A percentile compares a stretch with the other conserved stretches of the same genome.
Evolutionary conservation across 2,797 vertebrate species (phyloP).

Genomic region (Parambassis ranga): DNA sequence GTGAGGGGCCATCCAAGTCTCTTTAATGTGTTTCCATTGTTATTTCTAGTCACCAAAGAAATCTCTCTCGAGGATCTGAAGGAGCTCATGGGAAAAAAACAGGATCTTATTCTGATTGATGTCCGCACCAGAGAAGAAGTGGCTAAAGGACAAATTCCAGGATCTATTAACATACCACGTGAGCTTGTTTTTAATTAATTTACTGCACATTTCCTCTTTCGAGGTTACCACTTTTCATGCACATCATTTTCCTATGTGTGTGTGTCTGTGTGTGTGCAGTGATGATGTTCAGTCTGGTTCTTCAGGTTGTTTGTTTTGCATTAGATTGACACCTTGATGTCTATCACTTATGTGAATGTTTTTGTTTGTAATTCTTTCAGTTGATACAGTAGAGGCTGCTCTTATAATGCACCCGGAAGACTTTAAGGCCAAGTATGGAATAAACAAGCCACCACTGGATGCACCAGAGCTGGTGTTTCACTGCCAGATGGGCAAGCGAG

Average conservation of each 20-base stretch:
- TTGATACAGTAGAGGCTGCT: slow-evolving; percentile 75
- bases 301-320: neutral
- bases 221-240: too few species aligned
- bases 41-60: slow-evolving; percentile 37
- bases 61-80: slow-evolving; percentile 78
- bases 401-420: slow-evolving; percentile 75
- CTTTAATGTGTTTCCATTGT: neutral
- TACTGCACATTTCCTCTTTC: neutral
- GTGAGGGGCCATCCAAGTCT: neutral
- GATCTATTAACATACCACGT: slow-evolving; percentile 84
- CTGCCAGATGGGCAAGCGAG: slow-evolving; percentile 81
- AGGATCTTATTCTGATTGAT: slow-evolving; percentile 78
- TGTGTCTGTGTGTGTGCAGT: neutral
- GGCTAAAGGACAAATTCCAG: slow-evolving; percentile 76
- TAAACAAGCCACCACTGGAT: slow-evolving; percentile 72
- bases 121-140: slow-evolving; percentile 82
- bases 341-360: neutral
- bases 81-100: slow-evolving; percentile 60
- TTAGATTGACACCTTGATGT: neutral
- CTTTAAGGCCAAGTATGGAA: slow-evolving; percentile 77
- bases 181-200: neutral
- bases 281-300: neutral
- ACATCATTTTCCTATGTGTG: neutral
- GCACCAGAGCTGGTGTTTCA: slow-evolving; percentile 81
- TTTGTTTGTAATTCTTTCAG: slow-evolving; percentile 49